Conservation (phyloP, 2,888 invertebrate genomes). For the Pristionchus japonicus region DNA sequence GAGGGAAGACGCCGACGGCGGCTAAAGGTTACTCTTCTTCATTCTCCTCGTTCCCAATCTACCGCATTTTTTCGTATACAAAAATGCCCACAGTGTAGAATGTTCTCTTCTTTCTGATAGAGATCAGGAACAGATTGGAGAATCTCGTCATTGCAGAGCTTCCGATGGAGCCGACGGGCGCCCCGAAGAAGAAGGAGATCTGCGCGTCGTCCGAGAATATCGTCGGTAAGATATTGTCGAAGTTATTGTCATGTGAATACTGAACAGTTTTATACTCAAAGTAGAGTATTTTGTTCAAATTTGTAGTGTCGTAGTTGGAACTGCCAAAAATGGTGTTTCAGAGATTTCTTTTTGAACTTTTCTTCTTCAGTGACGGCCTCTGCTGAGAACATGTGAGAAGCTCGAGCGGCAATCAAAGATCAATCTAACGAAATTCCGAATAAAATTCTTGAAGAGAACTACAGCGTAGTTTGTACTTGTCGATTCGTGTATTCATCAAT, state of each 20-base stretch:
- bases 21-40: background rate
- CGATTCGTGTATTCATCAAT: background rate
- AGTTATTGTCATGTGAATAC: background rate
- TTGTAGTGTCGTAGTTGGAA: no score
- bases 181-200: background rate
- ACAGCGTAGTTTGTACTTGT: background rate
- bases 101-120: no score
- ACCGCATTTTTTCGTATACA: no score
- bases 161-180: background rate
- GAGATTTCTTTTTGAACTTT: background rate
- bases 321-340: no score
- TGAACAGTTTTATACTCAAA: background rate
- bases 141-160: background rate
- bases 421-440: background rate
- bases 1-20: background rate
- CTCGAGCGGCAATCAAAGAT: background rate
- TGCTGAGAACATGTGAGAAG: background rate
- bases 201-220: constrained; percentile 24
- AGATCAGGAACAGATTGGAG: no score
- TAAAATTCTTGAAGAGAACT: background rate
- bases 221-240: background rate
- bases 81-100: no score
- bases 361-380: background rate
- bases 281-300: no score
- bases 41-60: background rate